A percentile compares a stretch with the other conserved stretches of the same genome.
These are phyloP conservation scores for Sepioteuthis lessoniana DNA, from an alignment of 2,888 invertebrate species.

Conservation along the genomic window DNA sequence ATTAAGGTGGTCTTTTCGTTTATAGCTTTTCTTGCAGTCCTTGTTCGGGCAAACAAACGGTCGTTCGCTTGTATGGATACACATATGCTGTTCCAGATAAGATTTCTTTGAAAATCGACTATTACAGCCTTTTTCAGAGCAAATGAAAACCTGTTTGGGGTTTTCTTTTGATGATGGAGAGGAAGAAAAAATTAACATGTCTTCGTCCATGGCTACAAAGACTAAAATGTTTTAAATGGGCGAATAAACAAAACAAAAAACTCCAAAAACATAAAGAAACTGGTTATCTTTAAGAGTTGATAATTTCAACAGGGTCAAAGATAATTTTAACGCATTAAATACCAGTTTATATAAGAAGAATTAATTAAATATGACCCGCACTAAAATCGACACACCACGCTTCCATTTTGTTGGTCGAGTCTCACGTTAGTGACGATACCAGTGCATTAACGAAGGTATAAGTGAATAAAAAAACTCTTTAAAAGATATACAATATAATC, in stretches of 20 bases:
- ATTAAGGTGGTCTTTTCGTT: slow-evolving; percentile 61
- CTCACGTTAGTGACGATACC: too few relatives aligned
- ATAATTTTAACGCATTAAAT: background rate
- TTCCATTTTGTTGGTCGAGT: too few relatives aligned
- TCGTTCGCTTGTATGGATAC: slow-evolving; percentile 43
- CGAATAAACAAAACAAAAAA: background rate
- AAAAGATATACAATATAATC: background rate
- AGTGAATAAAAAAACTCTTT: background rate
- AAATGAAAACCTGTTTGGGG: background rate
- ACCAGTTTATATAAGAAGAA: background rate
- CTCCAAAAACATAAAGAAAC: too few relatives aligned
- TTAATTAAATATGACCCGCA: background rate
- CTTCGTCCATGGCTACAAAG: background rate
- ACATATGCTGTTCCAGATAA: background rate
- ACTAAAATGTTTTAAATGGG: background rate
- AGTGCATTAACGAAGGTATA: background rate
- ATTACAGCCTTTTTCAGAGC: background rate
- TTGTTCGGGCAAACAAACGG: slow-evolving; percentile 60
- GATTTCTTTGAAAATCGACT: background rate
- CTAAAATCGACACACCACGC: too few relatives aligned
- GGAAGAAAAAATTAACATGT: background rate
- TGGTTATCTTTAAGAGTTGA: background rate
- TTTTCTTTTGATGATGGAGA: background rate
- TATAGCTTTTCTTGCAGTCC: slow-evolving; percentile 59
- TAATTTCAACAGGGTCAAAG: background rate